Base-by-base conservation (phyloP, 2,888 invertebrate genomes). In the Allygus modestus region DNA sequence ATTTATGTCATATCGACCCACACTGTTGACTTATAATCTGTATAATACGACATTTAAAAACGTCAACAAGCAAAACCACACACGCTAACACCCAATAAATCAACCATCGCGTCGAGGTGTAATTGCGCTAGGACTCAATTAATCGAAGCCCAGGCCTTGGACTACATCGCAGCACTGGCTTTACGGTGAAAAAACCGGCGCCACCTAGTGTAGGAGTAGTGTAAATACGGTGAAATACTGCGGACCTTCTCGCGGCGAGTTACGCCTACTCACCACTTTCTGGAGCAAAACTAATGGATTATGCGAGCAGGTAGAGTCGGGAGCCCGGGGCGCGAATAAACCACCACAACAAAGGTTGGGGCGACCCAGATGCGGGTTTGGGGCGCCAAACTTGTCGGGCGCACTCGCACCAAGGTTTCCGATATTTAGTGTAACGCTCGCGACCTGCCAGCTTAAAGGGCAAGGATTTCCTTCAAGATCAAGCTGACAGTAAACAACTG, bases 201-300 rank as follows among this genome's bases (percentile, higher is more conserved):
- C 31, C 41, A 31, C 17, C 20, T 1, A 20, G 71, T 23, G 71
- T 41, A 17, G 71, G 71, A 41, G 71, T 69, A 26, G 71, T 41
- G 71, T 7, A 31, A 65, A 31, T 15, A 23, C 23, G 33, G 69
- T 69, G 69, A 69, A 33, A 31, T 69, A 69, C 20, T 23, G 26
- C 61, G 69, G 61, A 17, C 33, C 69, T 33, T 69, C 15, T 1
- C 31, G 28, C 61, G 28, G 54, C 4, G 23, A 2, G 26, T 61
- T 17, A 31, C 71, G 23, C 71, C 41, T 71, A 71, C 71, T 71
- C 69, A 15, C 5, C 41, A 7, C n/a, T 71, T 71, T 41, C 71
- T 71, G 71, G 71, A 71, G 71, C 71, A 71, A 71, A 71, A 41
- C 71, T 71, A 71, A 71, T 71, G 41, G 41, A 41, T 71, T 20